Evolutionary conservation across 2,113 vertebrate genomes (phyloP), one percentile per base, ranked within the genome.

Genomic region (Plecturocebus donacophilus): DNA sequence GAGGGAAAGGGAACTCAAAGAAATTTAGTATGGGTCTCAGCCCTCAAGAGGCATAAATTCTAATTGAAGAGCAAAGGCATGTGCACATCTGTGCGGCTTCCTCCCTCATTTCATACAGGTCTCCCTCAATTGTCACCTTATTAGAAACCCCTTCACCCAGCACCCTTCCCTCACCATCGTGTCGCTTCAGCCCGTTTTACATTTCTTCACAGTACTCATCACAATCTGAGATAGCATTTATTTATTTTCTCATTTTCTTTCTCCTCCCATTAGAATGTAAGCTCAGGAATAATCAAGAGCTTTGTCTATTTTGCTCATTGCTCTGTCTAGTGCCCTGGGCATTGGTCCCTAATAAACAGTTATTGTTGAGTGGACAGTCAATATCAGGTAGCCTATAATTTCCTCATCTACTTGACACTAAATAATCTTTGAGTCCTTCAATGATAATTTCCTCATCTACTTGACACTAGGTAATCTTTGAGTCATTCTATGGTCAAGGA

Each of bases 71-170:
- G 14, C 16, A 68, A 30, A 88, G 23, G 32, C 21, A 4, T 2
- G 1, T 5, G 27, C 20, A 3, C 32, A 17, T 40, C 8, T 61
- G 4, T 0, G 0, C 30, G 56, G 0, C 40, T 77, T 14, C 0
- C 1, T 30, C 16, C 17, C 58, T 95, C 8, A 32, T 32, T 91
- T 88, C 13, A 25, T 19, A 25, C 1, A 21, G 32, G 35, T 82
- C 23, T 27, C 7, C 2, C 49, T 77, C 20, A 71, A 16, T 40
- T 17, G 10, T 27, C 5, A 73, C 52, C 0, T 4, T n/a, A 25
- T 6, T 35, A 58, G 20, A 21, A 23, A 32, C 13, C 6, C 38
- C n/a, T 64, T 42, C 19, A 3, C 17, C 9, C 1, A 8, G n/a
- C 13, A 6, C 32, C 19, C 30, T 87, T 61, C 21, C 17, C 17